Evolutionary conservation across 30 jellyfish, hydroid and myxozoan genomes (phyloP), one percentile per base, ranked within the genome.

Genomic region (Aurelia sp.): DNA sequence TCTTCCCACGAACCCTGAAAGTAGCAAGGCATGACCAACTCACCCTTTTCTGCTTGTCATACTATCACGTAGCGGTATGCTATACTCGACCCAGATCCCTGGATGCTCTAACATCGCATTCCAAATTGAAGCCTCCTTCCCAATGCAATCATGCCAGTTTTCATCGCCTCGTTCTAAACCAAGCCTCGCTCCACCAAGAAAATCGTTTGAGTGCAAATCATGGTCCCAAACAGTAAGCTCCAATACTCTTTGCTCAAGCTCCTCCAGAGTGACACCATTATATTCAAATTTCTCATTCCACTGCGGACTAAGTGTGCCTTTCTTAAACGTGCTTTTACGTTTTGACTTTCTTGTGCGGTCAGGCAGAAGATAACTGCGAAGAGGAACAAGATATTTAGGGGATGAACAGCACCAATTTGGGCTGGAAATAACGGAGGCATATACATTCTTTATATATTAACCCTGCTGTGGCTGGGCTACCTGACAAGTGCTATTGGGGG

Each of bases 161-260:
- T 96, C 97, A 48, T 96, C 99, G 13, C 99, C 99, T 19, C 96
- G 95, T 19, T 84, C 90, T 31, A 96, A 40, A 19, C 99, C 99
- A 8, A 96, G 76, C 74, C 99, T 82, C 80, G 90, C 24, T 22
- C 99, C 99, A 8, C 97, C 99, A 18, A 96, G 90, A 72, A 96
- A 96, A 62, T 90, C 96, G 69, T 96, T 96, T 18, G 96, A 88
- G 15, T 71, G 87, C 50, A 83, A 22, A 55, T 96, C 97, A 68
- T 96, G 96, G 67, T 96, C 99, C 99, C 99, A 96, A 5, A 96
- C 99, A 44, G 99, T 96, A 41, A 96, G 78, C 70, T 96, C 99
- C 35, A 96, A 79, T 62, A 91, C 99, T 64, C 98, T 88, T 44
- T 72, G 82, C 58, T 87, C 96, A 19, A 96, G 84, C 73, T 96